Evolutionary conservation across 2,888 invertebrate genomes (phyloP).

Genomic region (Agrochola circellaris): DNA sequence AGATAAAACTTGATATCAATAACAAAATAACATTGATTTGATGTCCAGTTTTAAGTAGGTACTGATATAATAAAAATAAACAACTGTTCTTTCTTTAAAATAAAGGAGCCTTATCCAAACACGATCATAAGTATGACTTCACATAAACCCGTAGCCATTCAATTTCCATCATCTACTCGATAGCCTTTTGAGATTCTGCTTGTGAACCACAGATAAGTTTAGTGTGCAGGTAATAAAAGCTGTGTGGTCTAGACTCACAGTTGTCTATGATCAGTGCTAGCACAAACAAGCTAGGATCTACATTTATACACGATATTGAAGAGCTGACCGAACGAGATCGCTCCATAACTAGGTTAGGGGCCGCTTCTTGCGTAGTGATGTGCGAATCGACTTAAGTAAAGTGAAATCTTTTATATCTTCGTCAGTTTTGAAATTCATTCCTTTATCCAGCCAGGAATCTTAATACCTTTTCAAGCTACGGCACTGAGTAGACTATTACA

Average conservation of each 20-base stretch:
- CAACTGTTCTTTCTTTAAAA: not conserved
- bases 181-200: slow-evolving; percentile 15
- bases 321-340: slow-evolving; percentile 67
- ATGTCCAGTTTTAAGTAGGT: too few species aligned
- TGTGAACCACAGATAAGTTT: slow-evolving; percentile 13
- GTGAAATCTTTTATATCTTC: not conserved
- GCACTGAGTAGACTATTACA: not conserved
- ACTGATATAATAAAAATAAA: too few species aligned
- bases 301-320: slow-evolving; percentile 65
- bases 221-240: slow-evolving; percentile 30
- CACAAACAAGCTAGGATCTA: slow-evolving; percentile 59
- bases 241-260: slow-evolving; percentile 30
- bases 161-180: slow-evolving; percentile 32
- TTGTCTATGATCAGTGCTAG: slow-evolving; percentile 22
- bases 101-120: not conserved
- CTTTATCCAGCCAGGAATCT: not conserved
- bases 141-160: not conserved
- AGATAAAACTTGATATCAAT: not conserved
- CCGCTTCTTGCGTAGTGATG: slow-evolving; percentile 61
- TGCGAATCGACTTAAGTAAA: slow-evolving; percentile 1
- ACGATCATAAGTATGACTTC: not conserved
- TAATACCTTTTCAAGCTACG: not conserved
- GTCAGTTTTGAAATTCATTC: not conserved
- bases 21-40: not conserved
- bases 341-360: slow-evolving; percentile 69